These are phyloP conservation scores for Dioctria linearis DNA, from an alignment of 2,888 invertebrate genomes.

Conservation along the genomic window DNA sequence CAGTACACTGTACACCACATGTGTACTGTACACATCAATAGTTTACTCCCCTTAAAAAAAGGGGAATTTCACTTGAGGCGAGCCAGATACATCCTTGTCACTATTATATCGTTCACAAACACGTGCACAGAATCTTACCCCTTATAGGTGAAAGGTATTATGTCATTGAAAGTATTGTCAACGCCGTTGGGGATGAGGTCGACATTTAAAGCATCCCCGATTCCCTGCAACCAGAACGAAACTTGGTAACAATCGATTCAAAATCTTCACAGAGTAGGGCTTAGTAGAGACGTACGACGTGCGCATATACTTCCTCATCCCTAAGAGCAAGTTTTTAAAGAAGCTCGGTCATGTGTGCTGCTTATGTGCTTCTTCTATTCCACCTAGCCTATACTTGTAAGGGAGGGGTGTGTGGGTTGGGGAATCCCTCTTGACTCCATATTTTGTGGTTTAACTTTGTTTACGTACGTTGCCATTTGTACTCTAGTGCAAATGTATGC, in stretches of 20 bases:
- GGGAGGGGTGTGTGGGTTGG: neutral
- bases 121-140: conserved; percentile 17
- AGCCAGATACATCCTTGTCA: no score
- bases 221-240: conserved; percentile 40
- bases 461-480: conserved; percentile 25
- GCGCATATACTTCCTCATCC: conserved; percentile 27
- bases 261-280: neutral
- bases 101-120: conserved; percentile 3
- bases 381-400: neutral
- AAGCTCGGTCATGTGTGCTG: conserved; percentile 36
- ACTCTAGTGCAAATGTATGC: neutral
- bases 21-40: conserved; percentile 39
- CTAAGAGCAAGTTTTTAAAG: conserved; percentile 27
- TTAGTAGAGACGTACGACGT: conserved; percentile 1
- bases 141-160: conserved; percentile 36
- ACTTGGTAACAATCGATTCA: conserved; percentile 52
- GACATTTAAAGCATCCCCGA: conserved; percentile 25
- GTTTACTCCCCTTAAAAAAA: conserved; percentile 17
- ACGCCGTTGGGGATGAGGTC: conserved; percentile 20
- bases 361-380: neutral
- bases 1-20: neutral
- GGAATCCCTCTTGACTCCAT: conserved; percentile 36
- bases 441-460: conserved; percentile 30
- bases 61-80: conserved; percentile 11
- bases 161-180: conserved; percentile 14